Conservation (phyloP, 2,113 vertebrate species). For the Heliornis fulica region DNA sequence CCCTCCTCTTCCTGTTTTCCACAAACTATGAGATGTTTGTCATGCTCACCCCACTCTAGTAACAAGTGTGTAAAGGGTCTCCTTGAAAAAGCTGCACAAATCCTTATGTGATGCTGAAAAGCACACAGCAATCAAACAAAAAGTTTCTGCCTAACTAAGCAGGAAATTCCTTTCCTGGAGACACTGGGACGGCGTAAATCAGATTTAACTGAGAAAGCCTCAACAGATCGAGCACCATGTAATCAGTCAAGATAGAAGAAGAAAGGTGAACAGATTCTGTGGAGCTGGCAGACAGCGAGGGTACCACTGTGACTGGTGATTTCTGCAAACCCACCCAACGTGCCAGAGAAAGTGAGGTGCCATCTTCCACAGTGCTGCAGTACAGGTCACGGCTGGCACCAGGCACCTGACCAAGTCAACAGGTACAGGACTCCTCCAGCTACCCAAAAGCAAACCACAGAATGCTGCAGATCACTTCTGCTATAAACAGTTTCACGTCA, state of each 20-base stretch:
- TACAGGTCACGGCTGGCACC: neutral
- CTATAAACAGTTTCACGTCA: neutral
- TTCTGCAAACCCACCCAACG: neutral
- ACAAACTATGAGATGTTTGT: accelerated
- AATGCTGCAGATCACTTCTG: neutral
- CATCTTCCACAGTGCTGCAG: neutral
- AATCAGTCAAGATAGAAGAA: neutral
- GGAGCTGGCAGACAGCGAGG: neutral
- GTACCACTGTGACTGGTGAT: neutral
- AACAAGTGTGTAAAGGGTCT: neutral
- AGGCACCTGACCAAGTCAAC: neutral
- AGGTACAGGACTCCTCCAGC: neutral
- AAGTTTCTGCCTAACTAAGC: too few species aligned
- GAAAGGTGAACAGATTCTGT: neutral
- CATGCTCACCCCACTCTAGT: neutral
- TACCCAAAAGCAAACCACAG: neutral
- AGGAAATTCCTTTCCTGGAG: neutral
- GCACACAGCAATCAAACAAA: neutral
- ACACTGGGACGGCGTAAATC: neutral
- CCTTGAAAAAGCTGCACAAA: neutral
- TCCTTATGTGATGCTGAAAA: neutral
- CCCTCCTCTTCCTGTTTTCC: neutral
- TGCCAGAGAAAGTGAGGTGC: neutral
- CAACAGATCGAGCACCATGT: accelerated
- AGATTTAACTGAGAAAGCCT: neutral